Base-by-base conservation (phyloP, 2,113 vertebrate species). In the Regulus satrapa region DNA sequence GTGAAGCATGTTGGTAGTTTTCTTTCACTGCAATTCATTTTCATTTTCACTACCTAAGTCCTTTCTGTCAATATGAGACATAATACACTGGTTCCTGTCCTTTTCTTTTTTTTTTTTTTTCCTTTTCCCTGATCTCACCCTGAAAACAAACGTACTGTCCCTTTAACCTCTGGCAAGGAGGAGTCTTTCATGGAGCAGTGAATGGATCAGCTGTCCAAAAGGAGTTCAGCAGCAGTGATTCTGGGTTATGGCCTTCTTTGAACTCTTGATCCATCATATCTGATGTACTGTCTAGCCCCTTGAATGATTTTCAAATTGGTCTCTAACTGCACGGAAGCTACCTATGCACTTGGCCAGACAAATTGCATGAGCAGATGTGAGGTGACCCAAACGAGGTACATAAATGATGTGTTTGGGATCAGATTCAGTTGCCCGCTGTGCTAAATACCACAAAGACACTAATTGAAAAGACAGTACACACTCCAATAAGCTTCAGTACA, bases 391-490 rank as follows among this genome's bases (percentile, higher is more conserved):
- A 86, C 56, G 13, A 75, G 64, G 69, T 29, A 32, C 48, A 24
- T 59, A 77, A 94, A 86, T 94, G 3, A 94, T 88, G 48, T 87
- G 40, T 91, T 84, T 84, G 93, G 84, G 52, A 94, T 78, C 69
- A 52, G 89, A 81, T 74, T 96, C 73, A 81, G 76, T 81, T 72
- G 76, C 61, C 86, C 3, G 1, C 89, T 95, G 86, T 91, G 83
- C 55, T 93, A 89, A 87, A 55, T 40, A 43, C 64, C 36, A 59
- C 23, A 0, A 5, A 74, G 46, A 74, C 46, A n/a, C 63, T 92
- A 92, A 94, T 73, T 80, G 62, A 94, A 95, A 96, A 90, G 66
- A 14, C 24, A 67, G 25, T 40, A 67, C 25, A 80, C 31, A 43
- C 38, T 85, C 59, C 72, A 84, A 58, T 51, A 66, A 52, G 31